Evolutionary conservation across 2,113 vertebrate species (phyloP).

Genomic region (Pica pica): DNA sequence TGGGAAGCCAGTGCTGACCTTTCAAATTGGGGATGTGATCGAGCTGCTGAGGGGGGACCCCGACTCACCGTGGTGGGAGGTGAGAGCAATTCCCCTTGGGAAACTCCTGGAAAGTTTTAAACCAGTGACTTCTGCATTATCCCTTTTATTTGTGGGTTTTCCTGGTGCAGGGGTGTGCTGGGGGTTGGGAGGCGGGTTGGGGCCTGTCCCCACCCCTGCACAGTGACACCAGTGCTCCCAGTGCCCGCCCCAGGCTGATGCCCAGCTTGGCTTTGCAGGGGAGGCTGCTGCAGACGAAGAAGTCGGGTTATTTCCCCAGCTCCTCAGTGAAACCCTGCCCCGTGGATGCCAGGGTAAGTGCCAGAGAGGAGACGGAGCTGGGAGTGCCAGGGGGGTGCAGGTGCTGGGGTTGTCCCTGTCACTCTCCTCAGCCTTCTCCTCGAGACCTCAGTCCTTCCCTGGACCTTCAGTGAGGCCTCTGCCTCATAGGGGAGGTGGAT

Average conservation of each 20-base stretch:
- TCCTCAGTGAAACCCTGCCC: conserved; percentile 89
- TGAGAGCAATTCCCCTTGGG: not conserved
- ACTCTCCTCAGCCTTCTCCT: not conserved
- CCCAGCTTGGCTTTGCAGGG: conserved; percentile 71
- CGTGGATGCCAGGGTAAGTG: conserved; percentile 85
- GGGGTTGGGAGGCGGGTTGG: fast-evolving
- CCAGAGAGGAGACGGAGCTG: not conserved
- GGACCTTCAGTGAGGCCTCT: not conserved
- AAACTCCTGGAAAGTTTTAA: not conserved
- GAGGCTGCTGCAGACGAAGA: conserved; percentile 84
- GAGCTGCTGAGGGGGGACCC: conserved; percentile 93
- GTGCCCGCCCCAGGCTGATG: fast-evolving
- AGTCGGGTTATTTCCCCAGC: conserved; percentile 91
- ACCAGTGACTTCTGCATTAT: fast-evolving
- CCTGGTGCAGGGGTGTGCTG: not conserved
- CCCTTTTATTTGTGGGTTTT: not conserved
- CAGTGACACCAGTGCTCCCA: not conserved
- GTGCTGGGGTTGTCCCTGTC: not conserved
- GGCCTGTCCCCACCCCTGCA: not conserved
- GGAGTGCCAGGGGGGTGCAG: fast-evolving
- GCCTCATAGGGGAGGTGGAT: not conserved
- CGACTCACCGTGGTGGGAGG: conserved; percentile 94
- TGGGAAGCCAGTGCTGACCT: conserved; percentile 82
- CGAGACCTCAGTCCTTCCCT: not conserved
- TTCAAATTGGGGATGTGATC: conserved; percentile 90